Evolutionary conservation across 2,888 invertebrate species (phyloP).

Genomic region (Tipula helvola): DNA sequence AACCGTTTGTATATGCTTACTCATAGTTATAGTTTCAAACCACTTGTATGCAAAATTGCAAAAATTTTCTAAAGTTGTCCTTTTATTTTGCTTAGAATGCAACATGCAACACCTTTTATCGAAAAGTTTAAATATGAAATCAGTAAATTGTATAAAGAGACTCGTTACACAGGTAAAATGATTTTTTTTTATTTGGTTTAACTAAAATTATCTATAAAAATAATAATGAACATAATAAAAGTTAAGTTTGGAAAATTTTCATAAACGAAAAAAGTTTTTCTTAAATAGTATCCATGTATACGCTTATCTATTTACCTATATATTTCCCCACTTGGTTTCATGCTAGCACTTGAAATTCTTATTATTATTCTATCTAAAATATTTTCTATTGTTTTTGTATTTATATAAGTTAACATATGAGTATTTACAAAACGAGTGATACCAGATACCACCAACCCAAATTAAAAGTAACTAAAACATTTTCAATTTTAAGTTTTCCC

Average conservation of each 20-base stretch:
- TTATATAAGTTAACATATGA: background rate
- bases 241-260: too few species aligned
- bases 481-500: background rate
- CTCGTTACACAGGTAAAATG: background rate
- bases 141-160: background rate
- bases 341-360: background rate
- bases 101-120: background rate
- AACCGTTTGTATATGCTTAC: background rate
- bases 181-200: background rate
- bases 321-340: background rate
- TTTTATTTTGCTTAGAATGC: background rate
- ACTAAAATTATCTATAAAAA: background rate
- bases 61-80: background rate
- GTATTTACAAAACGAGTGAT: background rate
- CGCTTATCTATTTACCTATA: background rate
- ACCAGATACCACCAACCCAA: background rate
- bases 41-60: background rate
- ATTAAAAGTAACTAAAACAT: background rate
- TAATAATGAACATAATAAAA: background rate
- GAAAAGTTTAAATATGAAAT: background rate
- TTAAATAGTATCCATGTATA: background rate
- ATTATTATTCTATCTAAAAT: background rate
- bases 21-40: background rate
- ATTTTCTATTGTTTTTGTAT: background rate
- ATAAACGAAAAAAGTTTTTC: background rate